phyloP scores from a whole-genome alignment of 2,888 invertebrate genomes.

The Cenopis cana region DNA sequence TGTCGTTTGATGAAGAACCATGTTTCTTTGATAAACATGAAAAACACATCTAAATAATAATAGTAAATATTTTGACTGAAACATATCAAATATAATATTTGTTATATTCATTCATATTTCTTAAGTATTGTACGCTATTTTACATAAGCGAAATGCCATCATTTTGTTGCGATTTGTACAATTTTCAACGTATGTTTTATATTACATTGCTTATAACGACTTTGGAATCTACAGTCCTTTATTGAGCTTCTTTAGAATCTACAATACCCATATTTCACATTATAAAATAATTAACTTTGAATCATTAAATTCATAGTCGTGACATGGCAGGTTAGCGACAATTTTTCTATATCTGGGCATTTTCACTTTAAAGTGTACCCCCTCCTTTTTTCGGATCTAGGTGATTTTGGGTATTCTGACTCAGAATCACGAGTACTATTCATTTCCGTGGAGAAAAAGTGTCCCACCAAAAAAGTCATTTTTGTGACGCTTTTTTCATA shows the following conservation, averaged over 20 bases:
- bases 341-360: background rate
- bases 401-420: no score
- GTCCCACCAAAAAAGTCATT: no score
- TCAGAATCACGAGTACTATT: no score
- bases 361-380: no score
- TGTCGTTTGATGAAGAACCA: background rate
- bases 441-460: no score
- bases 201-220: slow-evolving; percentile 26
- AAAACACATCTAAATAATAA: background rate
- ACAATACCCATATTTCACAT: no score
- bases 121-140: slow-evolving; percentile 17
- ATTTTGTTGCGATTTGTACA: slow-evolving; percentile 35
- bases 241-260: background rate
- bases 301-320: background rate
- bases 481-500: no score
- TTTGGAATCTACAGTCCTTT: slow-evolving; percentile 13
- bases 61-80: background rate
- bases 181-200: slow-evolving; percentile 18
- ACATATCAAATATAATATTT: slow-evolving; percentile 1
- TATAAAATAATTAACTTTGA: no score
- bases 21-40: background rate
- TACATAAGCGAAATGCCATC: slow-evolving; percentile 17
- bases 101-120: slow-evolving; percentile 19
- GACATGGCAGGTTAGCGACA: background rate
- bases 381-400: no score